Evolutionary conservation across 2,888 invertebrate species (phyloP), one percentile per base, ranked within the genome.

Genomic region (Oligia fasciuncula): DNA sequence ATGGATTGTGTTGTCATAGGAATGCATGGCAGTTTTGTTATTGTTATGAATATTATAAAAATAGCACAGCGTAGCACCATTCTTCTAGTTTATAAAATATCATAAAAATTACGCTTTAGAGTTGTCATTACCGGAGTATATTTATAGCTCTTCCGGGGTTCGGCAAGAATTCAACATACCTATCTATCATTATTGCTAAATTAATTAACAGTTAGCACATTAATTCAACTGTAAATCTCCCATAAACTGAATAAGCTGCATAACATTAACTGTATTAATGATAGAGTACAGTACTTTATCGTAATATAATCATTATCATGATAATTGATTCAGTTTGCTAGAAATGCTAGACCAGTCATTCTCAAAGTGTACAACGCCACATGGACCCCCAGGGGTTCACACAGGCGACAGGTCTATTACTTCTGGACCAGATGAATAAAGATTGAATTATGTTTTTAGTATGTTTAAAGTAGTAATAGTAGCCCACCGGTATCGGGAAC

Each of bases 71-170:
- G 54, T 43, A 74, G 51, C 73, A n/a, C 19, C 65, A 60, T 83
- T 73, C 13, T 75, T 68, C 29, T 35, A n/a, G 14, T 60, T 66
- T 54, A 46, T 49, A 68, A 68, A 82, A 73, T 73, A 79, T 75
- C 74, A 83, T 83, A 76, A 84, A 83, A 51, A 72, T 51, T 0
- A 46, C 43, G 40, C 8, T 73, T 79, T 54, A 73, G 11, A 23
- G 49, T 14, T 76, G 67, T 76, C 76, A 76, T 51, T 51, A 11
- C 23, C 9, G 0, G 11, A 8, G 49, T 4, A 29, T 73, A 60
- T 73, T 74, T 72, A 46, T 46, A 57, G 60, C 19, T 68, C 19
- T 69, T 79, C 46, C 68, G 65, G 79, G 40, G 5, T 72, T 35
- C 6, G 19, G 49, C 23, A 40, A 71, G 5, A 69, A 63, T 60